These are phyloP conservation scores for Mus spicilegus DNA, from an alignment of 2,113 vertebrate genomes.

Conservation along the genomic window DNA sequence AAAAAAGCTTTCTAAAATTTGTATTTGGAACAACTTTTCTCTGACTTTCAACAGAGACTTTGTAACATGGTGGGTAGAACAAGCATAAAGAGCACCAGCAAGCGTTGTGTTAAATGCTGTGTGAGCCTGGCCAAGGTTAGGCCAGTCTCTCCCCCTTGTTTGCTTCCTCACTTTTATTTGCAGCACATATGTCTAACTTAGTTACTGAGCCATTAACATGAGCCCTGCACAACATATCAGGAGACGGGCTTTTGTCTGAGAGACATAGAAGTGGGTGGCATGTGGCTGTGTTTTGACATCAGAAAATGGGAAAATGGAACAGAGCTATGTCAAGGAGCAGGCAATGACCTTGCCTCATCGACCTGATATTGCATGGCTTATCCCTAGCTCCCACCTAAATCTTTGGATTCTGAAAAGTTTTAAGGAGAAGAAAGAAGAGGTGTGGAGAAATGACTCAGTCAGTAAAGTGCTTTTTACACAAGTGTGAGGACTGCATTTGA, in stretches of 20 bases:
- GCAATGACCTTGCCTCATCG: rapidly evolving
- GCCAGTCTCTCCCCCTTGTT: neutral
- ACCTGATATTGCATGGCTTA: neutral
- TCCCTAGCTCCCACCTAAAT: neutral
- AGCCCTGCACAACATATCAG: neutral
- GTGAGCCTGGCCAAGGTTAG: neutral
- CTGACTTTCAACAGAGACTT: slow-evolving; percentile 10
- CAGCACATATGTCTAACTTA: slow-evolving; percentile 26
- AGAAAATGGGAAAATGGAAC: neutral
- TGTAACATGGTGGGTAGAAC: neutral
- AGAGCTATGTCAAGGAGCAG: neutral
- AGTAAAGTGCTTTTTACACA: neutral
- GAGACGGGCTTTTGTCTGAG: slow-evolving; percentile 11
- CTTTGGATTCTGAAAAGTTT: neutral
- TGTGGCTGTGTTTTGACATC: slow-evolving; percentile 12
- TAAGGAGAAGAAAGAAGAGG: neutral
- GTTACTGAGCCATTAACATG: slow-evolving; percentile 4
- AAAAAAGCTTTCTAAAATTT: neutral
- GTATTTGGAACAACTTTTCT: slow-evolving; percentile 37
- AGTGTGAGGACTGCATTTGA: neutral
- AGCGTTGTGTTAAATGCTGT: neutral
- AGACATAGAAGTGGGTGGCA: neutral
- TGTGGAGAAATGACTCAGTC: neutral
- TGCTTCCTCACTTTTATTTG: neutral
- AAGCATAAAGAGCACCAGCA: neutral